Evolutionary conservation across 35 echinoderm and acorn worm species (phyloP).

Genomic region (Ophiothrix spiculata): DNA sequence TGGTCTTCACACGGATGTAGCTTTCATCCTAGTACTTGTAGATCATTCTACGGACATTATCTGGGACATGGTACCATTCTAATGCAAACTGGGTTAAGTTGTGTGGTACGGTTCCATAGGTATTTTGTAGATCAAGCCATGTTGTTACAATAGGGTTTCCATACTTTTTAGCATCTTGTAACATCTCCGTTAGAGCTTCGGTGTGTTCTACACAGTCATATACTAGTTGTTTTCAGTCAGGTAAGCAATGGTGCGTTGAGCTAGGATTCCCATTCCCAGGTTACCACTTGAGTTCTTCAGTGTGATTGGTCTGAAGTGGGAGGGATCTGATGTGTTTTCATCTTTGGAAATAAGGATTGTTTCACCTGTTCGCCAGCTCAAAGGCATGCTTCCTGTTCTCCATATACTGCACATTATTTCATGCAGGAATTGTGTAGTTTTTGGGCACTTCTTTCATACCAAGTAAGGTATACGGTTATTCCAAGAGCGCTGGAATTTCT

Average conservation of each 20-base stretch:
- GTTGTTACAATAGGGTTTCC: not conserved
- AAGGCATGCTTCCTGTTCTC: not conserved
- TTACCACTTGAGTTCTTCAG: not conserved
- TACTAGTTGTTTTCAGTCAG: not conserved
- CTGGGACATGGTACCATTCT: conserved; percentile 4
- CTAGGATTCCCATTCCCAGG: not conserved
- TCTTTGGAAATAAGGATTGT: not conserved
- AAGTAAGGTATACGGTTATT: no score
- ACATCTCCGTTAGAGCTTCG: not conserved
- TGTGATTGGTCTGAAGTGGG: conserved; percentile 12
- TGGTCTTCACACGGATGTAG: not conserved
- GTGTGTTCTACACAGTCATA: not conserved
- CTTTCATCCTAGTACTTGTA: not conserved
- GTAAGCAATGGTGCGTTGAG: not conserved
- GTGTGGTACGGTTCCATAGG: not conserved
- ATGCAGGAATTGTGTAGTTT: not conserved
- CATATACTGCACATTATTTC: not conserved
- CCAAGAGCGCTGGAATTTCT: no score
- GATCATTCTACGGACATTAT: not conserved
- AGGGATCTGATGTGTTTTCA: not conserved
- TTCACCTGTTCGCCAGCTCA: not conserved
- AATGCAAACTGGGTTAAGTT: not conserved
- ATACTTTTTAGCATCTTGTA: not conserved
- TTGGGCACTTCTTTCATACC: not conserved
- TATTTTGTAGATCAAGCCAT: conserved; percentile 4